These are phyloP conservation scores for Ciona savignyi DNA, from an alignment of 23 tunicate species.

Conservation along the genomic window DNA sequence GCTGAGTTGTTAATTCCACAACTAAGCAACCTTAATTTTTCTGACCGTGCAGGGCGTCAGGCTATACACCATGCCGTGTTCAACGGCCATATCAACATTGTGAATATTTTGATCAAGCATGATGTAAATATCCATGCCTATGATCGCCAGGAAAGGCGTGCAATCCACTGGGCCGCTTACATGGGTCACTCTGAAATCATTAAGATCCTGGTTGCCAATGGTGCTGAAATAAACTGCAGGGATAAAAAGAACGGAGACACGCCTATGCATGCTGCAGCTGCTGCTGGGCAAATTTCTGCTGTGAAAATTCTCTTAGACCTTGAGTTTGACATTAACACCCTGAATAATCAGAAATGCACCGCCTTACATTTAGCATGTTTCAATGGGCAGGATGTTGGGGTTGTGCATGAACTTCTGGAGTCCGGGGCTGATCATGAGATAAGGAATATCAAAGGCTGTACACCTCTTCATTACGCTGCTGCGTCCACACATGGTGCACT, in stretches of 20 bases:
- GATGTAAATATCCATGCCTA: constrained; percentile 77
- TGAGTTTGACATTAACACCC: constrained; percentile 78
- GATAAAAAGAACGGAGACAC: constrained; percentile 76
- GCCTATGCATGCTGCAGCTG: constrained; percentile 94
- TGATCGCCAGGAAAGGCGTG: constrained; percentile 83
- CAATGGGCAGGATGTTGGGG: constrained; percentile 90
- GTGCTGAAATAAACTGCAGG: constrained; percentile 86
- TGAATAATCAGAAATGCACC: constrained; percentile 61
- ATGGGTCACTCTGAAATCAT: constrained; percentile 92
- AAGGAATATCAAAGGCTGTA: constrained; percentile 52
- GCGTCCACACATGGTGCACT: constrained; percentile 88
- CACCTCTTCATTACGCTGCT: constrained; percentile 88
- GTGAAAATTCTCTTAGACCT: constrained; percentile 77
- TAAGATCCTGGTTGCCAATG: constrained; percentile 69
- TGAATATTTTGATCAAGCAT: constrained; percentile 61
- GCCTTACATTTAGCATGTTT: constrained; percentile 87
- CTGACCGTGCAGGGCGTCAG: constrained; percentile 81
- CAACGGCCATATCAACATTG: constrained; percentile 67
- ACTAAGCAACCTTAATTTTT: constrained; percentile 65
- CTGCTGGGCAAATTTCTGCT: constrained; percentile 77
- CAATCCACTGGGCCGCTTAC: constrained; percentile 94
- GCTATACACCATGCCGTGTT: constrained; percentile 89
- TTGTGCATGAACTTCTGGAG: constrained; percentile 76
- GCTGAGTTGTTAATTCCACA: constrained; percentile 81
- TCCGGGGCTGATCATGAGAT: constrained; percentile 72